Evolutionary conservation across 1,140 invertebrate genomes (phyloP), one percentile per base, ranked within the genome.

Genomic region (Pseudomyrmex concolor): DNA sequence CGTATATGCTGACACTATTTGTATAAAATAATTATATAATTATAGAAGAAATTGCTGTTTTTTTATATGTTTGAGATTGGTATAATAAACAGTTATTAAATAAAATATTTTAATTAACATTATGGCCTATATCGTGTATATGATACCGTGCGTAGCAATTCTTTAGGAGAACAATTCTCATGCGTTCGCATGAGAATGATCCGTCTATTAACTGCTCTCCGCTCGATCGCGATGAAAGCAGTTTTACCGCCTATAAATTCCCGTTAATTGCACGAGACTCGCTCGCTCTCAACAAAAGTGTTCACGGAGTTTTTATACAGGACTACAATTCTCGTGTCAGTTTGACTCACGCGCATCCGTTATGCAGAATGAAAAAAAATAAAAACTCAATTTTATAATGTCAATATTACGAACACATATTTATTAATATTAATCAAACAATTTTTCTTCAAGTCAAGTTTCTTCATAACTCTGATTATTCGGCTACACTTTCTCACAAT

Each of bases 231-330:
- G 54, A 80, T 57, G 66, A 71, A 80, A 80, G n/a, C 76, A 71
- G 43, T 80, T 80, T 80, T 71, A 59, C 43, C 19, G 55, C 43
- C 66, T 80, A 80, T 80, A 80, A 80, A 80, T 80, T 12, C 55
- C 76, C 34, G 54, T 71, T 80, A 80, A 80, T 80, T 80, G 54
- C 66, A 19, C 45, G 54, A 54, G 54, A 80, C 66, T 80, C 34
- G 55, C 71, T 57, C n/a, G 54, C 43, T 19, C 15, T n/a, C 19
- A 60, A 80, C 19, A 59, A 71, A 80, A 80, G 43, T 71, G n/a
- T 17, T 19, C 10, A 19, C n/a, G 17, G 51, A 57, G 15, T 60
- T 71, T 60, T 71, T 70, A 80, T 54, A 76, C 63, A 54, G n/a
- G 73, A 25, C 48, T 64, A 45, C 48, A 71, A 60, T 71, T 80